These are phyloP conservation scores for Mythimna loreyi DNA, from an alignment of 2,888 invertebrate genomes.

Conservation along the genomic window DNA sequence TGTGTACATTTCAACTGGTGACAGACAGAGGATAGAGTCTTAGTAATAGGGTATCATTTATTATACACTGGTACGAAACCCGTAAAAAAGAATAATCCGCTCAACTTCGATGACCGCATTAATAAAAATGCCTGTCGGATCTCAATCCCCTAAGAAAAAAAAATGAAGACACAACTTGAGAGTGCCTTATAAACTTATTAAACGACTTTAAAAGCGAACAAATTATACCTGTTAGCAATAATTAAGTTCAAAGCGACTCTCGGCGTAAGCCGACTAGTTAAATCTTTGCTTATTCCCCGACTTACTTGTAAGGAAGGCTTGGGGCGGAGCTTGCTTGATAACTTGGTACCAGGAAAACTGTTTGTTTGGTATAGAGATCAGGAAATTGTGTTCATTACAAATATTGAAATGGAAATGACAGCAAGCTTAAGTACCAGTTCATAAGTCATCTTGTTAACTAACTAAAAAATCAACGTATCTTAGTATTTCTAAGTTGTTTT, in stretches of 20 bases:
- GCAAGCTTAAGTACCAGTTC: too few species aligned
- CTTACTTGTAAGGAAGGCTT: constrained; percentile 42
- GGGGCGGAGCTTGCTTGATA: constrained; percentile 3
- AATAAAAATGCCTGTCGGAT: constrained; percentile 11
- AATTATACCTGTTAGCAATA: constrained; percentile 76
- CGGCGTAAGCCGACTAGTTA: constrained; percentile 60
- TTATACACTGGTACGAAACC: too few species aligned
- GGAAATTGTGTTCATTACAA: constrained; percentile 5
- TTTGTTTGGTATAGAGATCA: not conserved
- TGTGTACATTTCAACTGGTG: too few species aligned
- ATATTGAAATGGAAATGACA: not conserved
- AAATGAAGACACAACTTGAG: constrained; percentile 52
- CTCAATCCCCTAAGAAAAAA: constrained; percentile 30
- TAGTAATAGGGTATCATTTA: too few species aligned
- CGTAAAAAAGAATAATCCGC: not conserved
- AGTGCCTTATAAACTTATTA: constrained; percentile 69
- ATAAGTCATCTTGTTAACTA: too few species aligned
- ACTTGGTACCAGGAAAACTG: not conserved
- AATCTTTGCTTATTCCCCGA: constrained; percentile 62
- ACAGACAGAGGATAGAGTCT: not conserved
- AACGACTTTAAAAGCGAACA: constrained; percentile 70
- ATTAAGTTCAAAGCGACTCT: constrained; percentile 71
- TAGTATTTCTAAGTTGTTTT: not conserved
- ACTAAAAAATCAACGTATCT: too few species aligned
- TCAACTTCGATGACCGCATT: not conserved